Base-by-base conservation (phyloP, 2,113 vertebrate genomes). In the Meriones unguiculatus region DNA sequence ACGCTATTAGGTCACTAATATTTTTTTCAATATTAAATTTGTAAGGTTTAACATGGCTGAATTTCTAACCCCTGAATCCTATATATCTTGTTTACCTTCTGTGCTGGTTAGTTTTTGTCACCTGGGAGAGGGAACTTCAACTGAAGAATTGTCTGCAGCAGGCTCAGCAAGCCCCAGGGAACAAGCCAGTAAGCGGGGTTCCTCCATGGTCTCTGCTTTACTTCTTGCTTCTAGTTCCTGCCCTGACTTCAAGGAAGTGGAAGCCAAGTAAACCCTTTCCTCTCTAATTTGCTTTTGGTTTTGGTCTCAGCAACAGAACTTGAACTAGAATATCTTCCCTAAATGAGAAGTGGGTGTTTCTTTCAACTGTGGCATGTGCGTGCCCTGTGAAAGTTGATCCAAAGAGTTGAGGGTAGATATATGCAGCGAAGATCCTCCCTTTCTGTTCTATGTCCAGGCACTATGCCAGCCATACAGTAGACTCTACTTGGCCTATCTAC, bases 21-120 rank as follows among this genome's bases (percentile, higher is more conserved):
- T 38, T 22, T 75, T 22, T 50, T 87, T 73, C 14, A 80, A 54
- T 75, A 69, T 54, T 77, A 96, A 87, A 93, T 57, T 95, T 54
- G 89, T 64, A 76, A 91, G 90, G 35, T 18, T 75, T 64, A 84
- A 72, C 12, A 28, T 50, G 65, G 59, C n/a, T 70, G 50, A 78
- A 52, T 89, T 95, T 87, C 62, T 73, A 41, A 95, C 90, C 11
- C 89, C 72, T 22, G 59, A 17, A 20, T n/a, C 69, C 11, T 77
- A 32, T 46, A 4, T 14, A 52, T 75, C 77, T 82, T 12, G 35
- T 89, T 92, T 89, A 80, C 77, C 54, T 57, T 54, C 17, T 80
- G 20, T 32, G 18, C 30, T 54, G 46, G 50, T 54, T 35, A 35
- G 50, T 80, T 80, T 75, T 80, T 54, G 50, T 54, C 50, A 14